Conservation (phyloP, 2,113 vertebrate species). For the Aphyosemion australe region DNA sequence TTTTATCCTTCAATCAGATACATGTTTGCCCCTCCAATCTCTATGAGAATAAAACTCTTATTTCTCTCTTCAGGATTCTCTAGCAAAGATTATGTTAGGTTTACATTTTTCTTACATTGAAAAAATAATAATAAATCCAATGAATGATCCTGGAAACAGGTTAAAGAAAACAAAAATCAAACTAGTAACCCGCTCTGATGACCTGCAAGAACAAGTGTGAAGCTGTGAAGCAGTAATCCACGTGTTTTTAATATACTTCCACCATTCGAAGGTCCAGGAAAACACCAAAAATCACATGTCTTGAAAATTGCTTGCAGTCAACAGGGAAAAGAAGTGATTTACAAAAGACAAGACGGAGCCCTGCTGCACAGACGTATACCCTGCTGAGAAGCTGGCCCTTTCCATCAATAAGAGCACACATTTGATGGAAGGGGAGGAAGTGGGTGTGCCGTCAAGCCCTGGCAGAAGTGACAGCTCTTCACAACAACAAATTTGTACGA, state of each 20-base stretch:
- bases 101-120: too few species aligned
- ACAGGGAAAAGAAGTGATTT: constrained; percentile 1
- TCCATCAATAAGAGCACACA: not conserved
- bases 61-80: too few species aligned
- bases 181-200: not conserved
- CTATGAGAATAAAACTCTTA: too few species aligned
- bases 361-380: not conserved
- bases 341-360: not conserved
- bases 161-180: not conserved
- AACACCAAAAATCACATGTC: not conserved
- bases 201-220: not conserved
- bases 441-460: constrained; percentile 2
- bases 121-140: not conserved
- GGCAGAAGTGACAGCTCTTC: not conserved
- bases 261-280: not conserved
- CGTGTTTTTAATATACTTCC: not conserved
- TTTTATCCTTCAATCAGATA: too few species aligned
- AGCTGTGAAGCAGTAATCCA: not conserved
- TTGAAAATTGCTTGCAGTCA: not conserved
- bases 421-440: constrained; percentile 1
- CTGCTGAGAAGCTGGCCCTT: constrained; percentile 1
- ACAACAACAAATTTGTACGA: not conserved
- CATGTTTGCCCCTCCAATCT: too few species aligned
- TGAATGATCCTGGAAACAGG: not conserved
- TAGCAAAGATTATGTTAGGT: too few species aligned